Evolutionary conservation across 2,797 vertebrate genomes (phyloP).

Genomic region (Helicolenus hilgendorfi): DNA sequence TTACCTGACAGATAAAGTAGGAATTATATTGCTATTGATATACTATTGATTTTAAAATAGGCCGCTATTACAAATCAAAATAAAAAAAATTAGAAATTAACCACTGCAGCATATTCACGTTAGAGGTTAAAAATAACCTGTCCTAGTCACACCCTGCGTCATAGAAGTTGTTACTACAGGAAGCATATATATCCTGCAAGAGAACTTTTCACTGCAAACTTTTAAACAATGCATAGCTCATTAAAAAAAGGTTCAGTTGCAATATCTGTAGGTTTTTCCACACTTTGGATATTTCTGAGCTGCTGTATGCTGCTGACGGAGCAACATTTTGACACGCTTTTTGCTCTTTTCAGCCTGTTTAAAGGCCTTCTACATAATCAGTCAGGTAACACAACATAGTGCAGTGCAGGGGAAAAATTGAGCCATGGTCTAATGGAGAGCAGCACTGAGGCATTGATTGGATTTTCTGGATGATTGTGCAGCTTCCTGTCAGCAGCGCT

Average conservation of each 20-base stretch:
- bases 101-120: not conserved
- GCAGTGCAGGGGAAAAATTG: not conserved
- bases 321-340: not conserved
- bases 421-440: not conserved
- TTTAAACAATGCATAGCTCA: not conserved
- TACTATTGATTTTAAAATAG: not conserved
- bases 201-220: not conserved
- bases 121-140: not conserved
- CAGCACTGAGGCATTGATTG: slow-evolving; percentile 6
- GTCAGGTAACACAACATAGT: not conserved
- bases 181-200: not conserved
- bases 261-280: not conserved
- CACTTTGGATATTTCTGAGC: not conserved
- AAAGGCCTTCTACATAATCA: not conserved
- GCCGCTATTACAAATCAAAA: not conserved
- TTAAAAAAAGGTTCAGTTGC: not conserved
- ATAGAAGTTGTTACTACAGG: not conserved
- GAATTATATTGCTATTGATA: not conserved
- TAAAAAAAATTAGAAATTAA: not conserved
- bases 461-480: slow-evolving; percentile 29
- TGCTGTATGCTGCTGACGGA: slow-evolving; percentile 4
- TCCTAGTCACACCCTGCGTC: not conserved
- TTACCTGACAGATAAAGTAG: not conserved
- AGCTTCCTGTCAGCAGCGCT: not conserved
- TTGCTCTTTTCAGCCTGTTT: not conserved